Evolutionary conservation across 2,797 vertebrate genomes (phyloP).

Genomic region (Anas bernieri): DNA sequence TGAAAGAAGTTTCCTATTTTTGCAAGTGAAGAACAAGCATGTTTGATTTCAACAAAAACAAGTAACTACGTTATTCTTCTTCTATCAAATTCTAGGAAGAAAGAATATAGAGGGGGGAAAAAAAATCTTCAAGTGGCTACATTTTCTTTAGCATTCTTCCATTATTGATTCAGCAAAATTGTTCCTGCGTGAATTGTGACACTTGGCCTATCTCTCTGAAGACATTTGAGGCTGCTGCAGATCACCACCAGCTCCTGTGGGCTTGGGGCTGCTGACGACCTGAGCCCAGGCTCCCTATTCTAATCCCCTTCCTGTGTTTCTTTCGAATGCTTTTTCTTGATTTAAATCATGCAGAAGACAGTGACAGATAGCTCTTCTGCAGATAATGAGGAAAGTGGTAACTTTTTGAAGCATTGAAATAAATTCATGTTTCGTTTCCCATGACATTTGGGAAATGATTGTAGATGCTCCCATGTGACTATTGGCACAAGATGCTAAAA

Average conservation of each 20-base stretch:
- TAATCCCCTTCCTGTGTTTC: not conserved
- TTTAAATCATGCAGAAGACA: not conserved
- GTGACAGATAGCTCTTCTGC: not conserved
- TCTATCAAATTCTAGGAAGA: not conserved
- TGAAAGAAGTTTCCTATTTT: not conserved
- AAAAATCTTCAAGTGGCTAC: not conserved
- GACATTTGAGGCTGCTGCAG: not conserved
- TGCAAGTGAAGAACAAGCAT: not conserved
- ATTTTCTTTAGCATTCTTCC: not conserved
- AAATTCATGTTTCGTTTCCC: not conserved
- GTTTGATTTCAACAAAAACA: conserved; percentile 3
- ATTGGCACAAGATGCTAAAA: not conserved
- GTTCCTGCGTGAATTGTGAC: not conserved
- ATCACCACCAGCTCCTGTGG: not conserved
- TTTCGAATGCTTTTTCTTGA: not conserved
- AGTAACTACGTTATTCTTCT: not conserved
- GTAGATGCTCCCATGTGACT: not conserved
- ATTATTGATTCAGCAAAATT: not conserved
- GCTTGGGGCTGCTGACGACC: not conserved
- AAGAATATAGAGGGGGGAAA: not conserved
- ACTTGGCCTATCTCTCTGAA: not conserved
- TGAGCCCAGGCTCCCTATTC: not conserved
- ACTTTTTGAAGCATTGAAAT: not conserved
- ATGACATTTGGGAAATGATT: not conserved
- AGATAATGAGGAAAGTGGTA: not conserved